Base-by-base conservation (phyloP, 1,140 invertebrate species). In the Pristionchus pacificus region DNA sequence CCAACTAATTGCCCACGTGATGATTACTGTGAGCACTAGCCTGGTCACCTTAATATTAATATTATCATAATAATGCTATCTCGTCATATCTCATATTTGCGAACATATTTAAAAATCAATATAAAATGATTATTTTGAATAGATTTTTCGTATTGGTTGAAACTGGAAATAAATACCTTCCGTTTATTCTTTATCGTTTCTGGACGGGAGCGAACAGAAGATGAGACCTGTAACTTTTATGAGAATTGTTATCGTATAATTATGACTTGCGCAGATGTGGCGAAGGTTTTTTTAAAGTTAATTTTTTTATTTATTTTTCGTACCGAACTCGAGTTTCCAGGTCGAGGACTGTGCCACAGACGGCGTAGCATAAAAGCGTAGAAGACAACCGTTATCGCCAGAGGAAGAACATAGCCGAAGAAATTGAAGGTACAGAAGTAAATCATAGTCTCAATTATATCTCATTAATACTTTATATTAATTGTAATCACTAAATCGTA, bases 1-100 rank as follows among this genome's bases (percentile, higher is more conserved):
- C 95, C 95, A 97, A 85, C 93, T 96, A 38, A 95, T 87, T 13
- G 93, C 93, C 84, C 97, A 97, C 32, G 94, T 93, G 27, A 92
- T 89, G 0, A 97, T 92, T 19, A 97, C 93, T 27, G 94, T 91
- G 49, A 95, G 88, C 6, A 97, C 92, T 89, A 97, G 91, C 72
- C 92, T 87, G 0, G 93, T 97, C 0, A 95, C 94, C 71, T 93
- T 88, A 84, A 91, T 91, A 85, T 93, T 93, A 31, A 92, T 91
- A 76, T 92, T 88, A 60, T 92, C 86, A 63, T 88, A 89, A 79
- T 91, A 90, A 1, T 88, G 74, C 88, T 88, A 6, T 89, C 90
- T 27, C 90, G 91, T 0, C 91, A 91, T 29, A 89, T 84, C 49
- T 79, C 84, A 3, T 86, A 87, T 70, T 89, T 61, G 68, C 64